These are phyloP conservation scores for Lichenostomus cassidix DNA, from an alignment of 2,113 vertebrate species.

Conservation along the genomic window DNA sequence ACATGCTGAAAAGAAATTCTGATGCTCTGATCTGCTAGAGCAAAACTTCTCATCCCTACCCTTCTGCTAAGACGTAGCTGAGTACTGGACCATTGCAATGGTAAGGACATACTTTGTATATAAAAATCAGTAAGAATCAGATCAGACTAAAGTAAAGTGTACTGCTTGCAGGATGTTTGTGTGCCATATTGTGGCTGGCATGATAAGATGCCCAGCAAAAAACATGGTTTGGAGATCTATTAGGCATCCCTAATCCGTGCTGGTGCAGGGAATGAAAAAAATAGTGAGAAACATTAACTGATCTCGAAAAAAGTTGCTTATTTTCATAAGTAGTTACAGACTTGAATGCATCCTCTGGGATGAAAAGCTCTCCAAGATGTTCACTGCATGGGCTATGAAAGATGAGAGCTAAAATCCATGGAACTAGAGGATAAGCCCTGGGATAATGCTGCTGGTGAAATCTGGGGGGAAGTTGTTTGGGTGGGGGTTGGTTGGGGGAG, in stretches of 20 bases:
- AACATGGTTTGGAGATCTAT: neutral
- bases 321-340: neutral
- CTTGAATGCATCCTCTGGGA: neutral
- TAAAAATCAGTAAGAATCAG: neutral
- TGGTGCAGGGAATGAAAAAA: neutral
- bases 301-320: neutral
- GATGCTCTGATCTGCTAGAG: neutral
- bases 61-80: neutral
- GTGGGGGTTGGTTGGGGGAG: accelerated
- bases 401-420: neutral
- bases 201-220: neutral
- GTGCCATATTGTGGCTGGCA: neutral
- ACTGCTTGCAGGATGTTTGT: neutral
- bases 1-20: neutral
- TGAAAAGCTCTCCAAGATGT: neutral
- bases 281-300: neutral
- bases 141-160: neutral
- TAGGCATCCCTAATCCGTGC: neutral
- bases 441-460: neutral
- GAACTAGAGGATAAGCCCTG: neutral
- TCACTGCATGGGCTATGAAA: neutral
- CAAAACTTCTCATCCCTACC: conserved; percentile 39
- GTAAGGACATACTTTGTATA: conserved; percentile 17
- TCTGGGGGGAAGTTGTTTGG: neutral
- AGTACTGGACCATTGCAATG: conserved; percentile 12